Conservation (phyloP, 1,140 invertebrate species). For the Forficula auricularia region DNA sequence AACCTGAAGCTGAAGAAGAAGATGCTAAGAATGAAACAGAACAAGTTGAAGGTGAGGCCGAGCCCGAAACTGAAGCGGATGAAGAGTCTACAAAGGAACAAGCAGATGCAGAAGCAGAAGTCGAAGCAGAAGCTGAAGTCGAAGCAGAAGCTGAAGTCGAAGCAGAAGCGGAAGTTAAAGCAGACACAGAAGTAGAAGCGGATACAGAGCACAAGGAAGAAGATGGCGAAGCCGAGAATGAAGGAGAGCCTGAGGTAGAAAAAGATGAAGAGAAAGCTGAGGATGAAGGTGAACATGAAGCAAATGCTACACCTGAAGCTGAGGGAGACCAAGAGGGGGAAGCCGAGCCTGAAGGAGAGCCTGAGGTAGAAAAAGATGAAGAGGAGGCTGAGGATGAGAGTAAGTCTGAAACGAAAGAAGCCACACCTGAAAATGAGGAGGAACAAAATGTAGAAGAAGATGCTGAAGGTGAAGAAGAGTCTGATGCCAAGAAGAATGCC, state of each 20-base stretch:
- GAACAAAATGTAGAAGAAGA: slow-evolving; percentile 8
- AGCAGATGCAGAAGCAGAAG: slow-evolving; percentile 11
- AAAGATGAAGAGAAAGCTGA: neutral
- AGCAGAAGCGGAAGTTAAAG: slow-evolving; percentile 1
- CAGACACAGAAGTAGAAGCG: neutral
- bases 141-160: slow-evolving; percentile 10
- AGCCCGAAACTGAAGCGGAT: slow-evolving; percentile 7
- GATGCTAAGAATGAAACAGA: too few species aligned
- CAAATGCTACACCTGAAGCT: neutral
- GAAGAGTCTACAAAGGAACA: slow-evolving; percentile 12
- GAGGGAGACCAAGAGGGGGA: neutral
- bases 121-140: slow-evolving; percentile 13
- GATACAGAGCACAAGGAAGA: slow-evolving; percentile 13
- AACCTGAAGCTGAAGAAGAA: slow-evolving; percentile 13
- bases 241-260: neutral
- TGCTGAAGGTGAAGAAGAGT: slow-evolving; percentile 3
- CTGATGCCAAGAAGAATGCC: neutral
- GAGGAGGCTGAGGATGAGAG: slow-evolving; percentile 11
- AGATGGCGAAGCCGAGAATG: neutral
- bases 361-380: neutral
- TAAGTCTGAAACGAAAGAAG: slow-evolving; percentile 6
- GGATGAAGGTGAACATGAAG: neutral
- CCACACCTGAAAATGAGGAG: neutral
- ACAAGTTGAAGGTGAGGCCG: slow-evolving; percentile 6
- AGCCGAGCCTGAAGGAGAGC: neutral